Base-by-base conservation (phyloP, 2,113 vertebrate genomes). In the Camelus dromedarius region DNA sequence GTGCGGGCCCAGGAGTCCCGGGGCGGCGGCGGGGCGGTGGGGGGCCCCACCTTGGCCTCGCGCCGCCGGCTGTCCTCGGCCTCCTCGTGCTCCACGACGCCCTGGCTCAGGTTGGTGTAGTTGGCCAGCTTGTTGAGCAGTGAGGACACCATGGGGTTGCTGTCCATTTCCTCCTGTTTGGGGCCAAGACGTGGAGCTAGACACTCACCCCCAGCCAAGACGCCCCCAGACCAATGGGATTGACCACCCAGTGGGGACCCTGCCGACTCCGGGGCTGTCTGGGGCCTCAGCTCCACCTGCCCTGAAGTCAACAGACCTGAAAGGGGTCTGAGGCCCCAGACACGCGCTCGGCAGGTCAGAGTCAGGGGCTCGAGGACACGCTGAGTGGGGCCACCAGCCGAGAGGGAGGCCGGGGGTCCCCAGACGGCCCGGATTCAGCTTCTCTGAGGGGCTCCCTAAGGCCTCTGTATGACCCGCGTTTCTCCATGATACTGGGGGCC, bases 111-210 rank as follows among this genome's bases (percentile, higher is more conserved):
- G 96, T 99, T 99, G 60, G 99, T 99, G 98, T 99, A 99, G 98
- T 99, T 99, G 38, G 99, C 99, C 95, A 99, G 98, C 97, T 99
- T 99, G 96, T 99, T 99, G 97, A 99, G 99, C 93, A 99, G 99
- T 0, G 99, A 99, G 10, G 99, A 99, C 97, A 99, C 99, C 99
- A 99, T 99, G 95, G 99, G 99, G 96, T 99, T 99, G 97, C 99
- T 99, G 98, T 99, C 99, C 99, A 99, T 99, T 97, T 99, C 99
- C 95, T 99, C 99, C 99, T 99, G 98, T 81, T 50, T 0, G 28
- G 66, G 76, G 50, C 76, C 84, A 0, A n/a, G 26, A 30, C 1
- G 0, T 1, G 6, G 35, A 52, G 24, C 42, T 5, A 20, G n/a
- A 8, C 2, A 38, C 75, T 13, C 0, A 28, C 2, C n/a, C 54